These are phyloP conservation scores for Cyanoderma ruficeps DNA, from an alignment of 2,113 vertebrate genomes.

Conservation along the genomic window DNA sequence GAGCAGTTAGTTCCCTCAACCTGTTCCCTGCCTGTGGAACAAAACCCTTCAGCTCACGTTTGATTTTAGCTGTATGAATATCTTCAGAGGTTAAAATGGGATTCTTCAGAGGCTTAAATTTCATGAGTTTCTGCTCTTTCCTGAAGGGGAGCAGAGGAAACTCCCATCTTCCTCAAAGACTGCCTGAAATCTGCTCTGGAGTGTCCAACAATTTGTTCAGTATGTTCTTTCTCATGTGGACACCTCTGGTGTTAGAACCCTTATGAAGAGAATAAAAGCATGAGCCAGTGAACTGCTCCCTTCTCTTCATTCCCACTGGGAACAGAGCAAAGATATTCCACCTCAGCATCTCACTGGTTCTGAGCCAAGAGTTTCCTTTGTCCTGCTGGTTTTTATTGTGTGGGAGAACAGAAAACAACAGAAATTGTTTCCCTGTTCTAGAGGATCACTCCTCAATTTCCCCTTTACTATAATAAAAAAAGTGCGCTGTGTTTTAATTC, in stretches of 20 bases:
- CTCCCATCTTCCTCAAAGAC: background rate
- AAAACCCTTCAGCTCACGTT: background rate
- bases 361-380: background rate
- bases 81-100: background rate
- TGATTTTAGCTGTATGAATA: background rate
- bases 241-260: background rate
- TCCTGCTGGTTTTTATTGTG: background rate
- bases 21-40: background rate
- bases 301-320: background rate
- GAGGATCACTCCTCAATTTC: background rate
- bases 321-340: background rate
- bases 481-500: accelerated
- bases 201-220: background rate
- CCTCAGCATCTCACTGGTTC: background rate
- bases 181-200: background rate
- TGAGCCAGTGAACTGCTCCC: background rate
- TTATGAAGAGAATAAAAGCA: background rate
- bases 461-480: background rate
- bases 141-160: background rate
- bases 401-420: background rate
- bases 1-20: background rate
- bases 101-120: background rate
- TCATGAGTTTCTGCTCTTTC: background rate
- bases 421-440: background rate
- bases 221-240: background rate